These are phyloP conservation scores for Clinocottus analis DNA, from an alignment of 2,113 vertebrate species.

Conservation along the genomic window DNA sequence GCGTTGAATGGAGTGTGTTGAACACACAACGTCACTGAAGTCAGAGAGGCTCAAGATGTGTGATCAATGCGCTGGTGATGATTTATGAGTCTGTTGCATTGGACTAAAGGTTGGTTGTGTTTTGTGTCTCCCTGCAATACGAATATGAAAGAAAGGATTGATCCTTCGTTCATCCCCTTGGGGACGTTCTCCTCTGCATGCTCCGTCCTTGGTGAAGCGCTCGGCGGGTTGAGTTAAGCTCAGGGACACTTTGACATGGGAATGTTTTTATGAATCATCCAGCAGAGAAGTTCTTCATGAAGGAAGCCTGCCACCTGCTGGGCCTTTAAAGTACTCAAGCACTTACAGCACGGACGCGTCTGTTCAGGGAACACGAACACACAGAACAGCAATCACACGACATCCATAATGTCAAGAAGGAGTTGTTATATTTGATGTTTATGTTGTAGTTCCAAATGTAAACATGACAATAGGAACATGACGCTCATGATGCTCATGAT, in stretches of 20 bases:
- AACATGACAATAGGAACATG: neutral
- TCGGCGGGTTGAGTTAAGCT: too few species aligned
- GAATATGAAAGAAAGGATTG: too few species aligned
- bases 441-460: neutral
- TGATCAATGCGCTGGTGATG: too few species aligned
- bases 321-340: neutral
- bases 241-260: too few species aligned
- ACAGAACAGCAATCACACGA: neutral
- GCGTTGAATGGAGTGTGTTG: neutral
- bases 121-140: neutral
- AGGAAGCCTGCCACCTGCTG: slow-evolving; percentile 9
- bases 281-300: neutral
- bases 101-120: neutral
- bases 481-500: too few species aligned
- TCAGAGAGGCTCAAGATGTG: neutral
- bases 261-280: neutral
- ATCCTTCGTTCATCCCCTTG: too few species aligned
- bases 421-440: neutral
- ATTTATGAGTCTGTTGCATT: neutral
- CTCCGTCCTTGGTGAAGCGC: too few species aligned
- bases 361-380: neutral
- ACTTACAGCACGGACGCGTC: neutral
- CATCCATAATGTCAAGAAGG: too few species aligned
- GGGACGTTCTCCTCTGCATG: too few species aligned
- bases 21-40: neutral